Evolutionary conservation across 2,113 vertebrate species (phyloP).

Genomic region (Macaca fascicularis): DNA sequence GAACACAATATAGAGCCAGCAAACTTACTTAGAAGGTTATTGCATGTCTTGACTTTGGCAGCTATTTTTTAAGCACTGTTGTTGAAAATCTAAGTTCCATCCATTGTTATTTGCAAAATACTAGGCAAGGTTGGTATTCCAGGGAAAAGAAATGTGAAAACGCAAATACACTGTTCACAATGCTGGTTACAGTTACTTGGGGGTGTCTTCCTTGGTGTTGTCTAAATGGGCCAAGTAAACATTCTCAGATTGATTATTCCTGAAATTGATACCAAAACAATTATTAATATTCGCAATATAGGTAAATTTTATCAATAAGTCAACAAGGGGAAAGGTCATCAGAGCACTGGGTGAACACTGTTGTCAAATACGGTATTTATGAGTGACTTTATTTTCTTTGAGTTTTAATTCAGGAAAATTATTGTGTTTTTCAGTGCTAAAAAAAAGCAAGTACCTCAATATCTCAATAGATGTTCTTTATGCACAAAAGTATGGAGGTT

Average conservation of each 20-base stretch:
- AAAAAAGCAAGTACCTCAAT: constrained; percentile 18
- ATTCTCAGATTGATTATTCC: constrained; percentile 36
- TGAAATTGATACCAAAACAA: background rate
- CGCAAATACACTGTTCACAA: background rate
- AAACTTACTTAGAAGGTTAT: constrained; percentile 80
- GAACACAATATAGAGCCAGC: constrained; percentile 69
- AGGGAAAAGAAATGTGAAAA: constrained; percentile 55
- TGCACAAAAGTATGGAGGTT: background rate
- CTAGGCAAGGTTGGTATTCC: constrained; percentile 35
- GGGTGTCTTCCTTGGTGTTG: constrained; percentile 40
- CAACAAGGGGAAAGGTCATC: background rate
- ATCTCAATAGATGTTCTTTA: background rate
- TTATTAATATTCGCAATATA: constrained; percentile 9
- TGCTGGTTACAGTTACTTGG: constrained; percentile 41
- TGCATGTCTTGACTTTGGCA: constrained; percentile 78
- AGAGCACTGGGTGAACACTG: background rate
- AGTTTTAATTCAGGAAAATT: background rate
- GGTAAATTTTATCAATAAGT: background rate
- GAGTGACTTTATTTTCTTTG: constrained; percentile 22
- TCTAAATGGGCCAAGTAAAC: constrained; percentile 43
- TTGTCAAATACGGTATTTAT: constrained; percentile 7
- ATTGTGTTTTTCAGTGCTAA: constrained; percentile 20
- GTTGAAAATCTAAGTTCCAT: constrained; percentile 39
- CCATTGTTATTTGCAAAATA: constrained; percentile 57
- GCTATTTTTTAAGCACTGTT: constrained; percentile 67